Conservation (phyloP, 2,797 vertebrate species). For the Argya squamiceps region DNA sequence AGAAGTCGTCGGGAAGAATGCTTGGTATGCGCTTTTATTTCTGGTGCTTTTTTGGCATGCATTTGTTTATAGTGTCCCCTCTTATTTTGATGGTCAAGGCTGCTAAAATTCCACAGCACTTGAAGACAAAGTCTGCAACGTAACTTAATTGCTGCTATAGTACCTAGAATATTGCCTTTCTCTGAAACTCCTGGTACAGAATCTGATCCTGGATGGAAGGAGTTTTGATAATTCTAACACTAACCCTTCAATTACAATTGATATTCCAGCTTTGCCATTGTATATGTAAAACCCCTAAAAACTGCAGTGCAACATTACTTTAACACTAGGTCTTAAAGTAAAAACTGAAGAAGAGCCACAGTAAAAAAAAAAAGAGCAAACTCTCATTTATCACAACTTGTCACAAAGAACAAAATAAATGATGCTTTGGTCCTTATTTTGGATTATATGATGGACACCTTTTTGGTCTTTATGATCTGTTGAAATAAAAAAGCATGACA, state of each 20-base stretch:
- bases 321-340: not conserved
- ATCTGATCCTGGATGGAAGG: not conserved
- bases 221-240: not conserved
- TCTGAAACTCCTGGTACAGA: not conserved
- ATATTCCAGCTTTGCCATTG: not conserved
- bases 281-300: not conserved
- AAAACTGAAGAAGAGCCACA: not conserved
- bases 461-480: not conserved
- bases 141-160: not conserved
- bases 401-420: not conserved
- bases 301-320: not conserved
- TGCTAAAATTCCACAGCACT: not conserved
- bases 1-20: conserved; percentile 75
- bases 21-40: conserved; percentile 73
- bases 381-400: not conserved
- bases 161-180: not conserved
- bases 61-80: not conserved
- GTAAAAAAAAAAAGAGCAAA: not conserved
- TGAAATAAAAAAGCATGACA: not conserved
- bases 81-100: not conserved
- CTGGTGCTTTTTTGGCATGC: not conserved
- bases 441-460: not conserved
- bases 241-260: not conserved
- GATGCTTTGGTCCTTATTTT: fast-evolving
- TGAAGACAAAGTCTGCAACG: not conserved